Evolutionary conservation across 2,888 invertebrate species (phyloP).

Genomic region (Strigamia crassipes): DNA sequence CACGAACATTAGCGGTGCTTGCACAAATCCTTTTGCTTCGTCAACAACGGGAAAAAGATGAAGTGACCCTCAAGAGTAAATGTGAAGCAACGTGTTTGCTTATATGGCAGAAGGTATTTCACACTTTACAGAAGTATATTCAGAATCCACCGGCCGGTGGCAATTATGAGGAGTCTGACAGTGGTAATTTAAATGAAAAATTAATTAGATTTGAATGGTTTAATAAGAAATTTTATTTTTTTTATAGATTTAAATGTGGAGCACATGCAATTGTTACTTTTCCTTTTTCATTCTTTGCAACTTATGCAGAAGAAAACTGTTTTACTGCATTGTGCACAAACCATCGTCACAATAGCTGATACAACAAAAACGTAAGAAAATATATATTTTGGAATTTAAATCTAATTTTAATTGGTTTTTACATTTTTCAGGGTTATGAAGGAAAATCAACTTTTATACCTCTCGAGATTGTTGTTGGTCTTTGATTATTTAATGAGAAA

Average conservation of each 20-base stretch:
- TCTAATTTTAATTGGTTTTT: slow-evolving; percentile 13
- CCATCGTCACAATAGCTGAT: slow-evolving; percentile 51
- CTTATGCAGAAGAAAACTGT: slow-evolving; percentile 96
- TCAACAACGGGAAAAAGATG: slow-evolving; percentile 63
- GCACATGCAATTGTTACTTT: slow-evolving; percentile 89
- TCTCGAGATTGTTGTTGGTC: slow-evolving; percentile 80
- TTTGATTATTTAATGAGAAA: slow-evolving; percentile 95
- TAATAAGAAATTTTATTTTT: background rate
- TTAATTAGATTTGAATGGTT: background rate
- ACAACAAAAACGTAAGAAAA: slow-evolving; percentile 54
- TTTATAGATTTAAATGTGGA: slow-evolving; percentile 85
- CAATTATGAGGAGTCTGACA: slow-evolving; percentile 71
- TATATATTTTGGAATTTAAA: background rate
- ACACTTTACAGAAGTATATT: slow-evolving; percentile 85
- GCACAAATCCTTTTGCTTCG: slow-evolving; percentile 74
- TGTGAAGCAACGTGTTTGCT: slow-evolving; percentile 87
- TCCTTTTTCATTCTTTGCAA: slow-evolving; percentile 91
- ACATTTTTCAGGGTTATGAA: slow-evolving; percentile 60
- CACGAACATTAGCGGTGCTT: slow-evolving; percentile 77
- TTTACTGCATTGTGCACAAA: slow-evolving; percentile 65
- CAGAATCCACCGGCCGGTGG: slow-evolving; percentile 67
- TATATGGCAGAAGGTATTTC: slow-evolving; percentile 88
- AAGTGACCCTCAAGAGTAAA: slow-evolving; percentile 72
- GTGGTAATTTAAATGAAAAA: slow-evolving; percentile 58
- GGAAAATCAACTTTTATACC: slow-evolving; percentile 75